Evolutionary conservation across 1,140 invertebrate genomes (phyloP).

Genomic region (Drosophila bocki): DNA sequence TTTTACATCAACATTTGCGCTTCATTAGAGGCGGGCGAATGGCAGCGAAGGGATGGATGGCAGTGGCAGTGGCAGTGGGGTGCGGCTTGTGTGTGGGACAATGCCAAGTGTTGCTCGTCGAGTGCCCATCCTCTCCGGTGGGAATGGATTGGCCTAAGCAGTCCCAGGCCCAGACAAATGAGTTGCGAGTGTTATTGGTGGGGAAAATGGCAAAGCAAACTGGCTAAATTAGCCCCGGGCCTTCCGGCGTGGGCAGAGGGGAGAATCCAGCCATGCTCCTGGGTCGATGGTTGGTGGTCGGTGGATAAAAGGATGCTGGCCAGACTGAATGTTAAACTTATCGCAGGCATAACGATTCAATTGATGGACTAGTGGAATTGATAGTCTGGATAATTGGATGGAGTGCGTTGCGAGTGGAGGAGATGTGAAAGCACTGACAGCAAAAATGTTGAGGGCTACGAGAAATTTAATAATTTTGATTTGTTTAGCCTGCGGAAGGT

Average conservation of each 20-base stretch:
- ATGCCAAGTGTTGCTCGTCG: constrained; percentile 54
- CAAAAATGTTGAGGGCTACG: neutral
- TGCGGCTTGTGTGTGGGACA: constrained; percentile 35
- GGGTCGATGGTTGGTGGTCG: neutral
- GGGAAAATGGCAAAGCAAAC: constrained; percentile 56
- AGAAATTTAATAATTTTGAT: neutral
- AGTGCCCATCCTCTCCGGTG: constrained; percentile 34
- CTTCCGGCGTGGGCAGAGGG: constrained; percentile 27
- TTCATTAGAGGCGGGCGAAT: constrained; percentile 68
- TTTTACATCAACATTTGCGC: constrained; percentile 82
- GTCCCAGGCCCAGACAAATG: constrained; percentile 48
- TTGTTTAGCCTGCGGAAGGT: neutral
- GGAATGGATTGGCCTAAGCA: constrained; percentile 50
- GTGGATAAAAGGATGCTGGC: constrained; percentile 39
- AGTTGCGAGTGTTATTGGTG: constrained; percentile 56
- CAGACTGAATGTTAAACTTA: constrained; percentile 52
- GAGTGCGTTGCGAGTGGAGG: constrained; percentile 8
- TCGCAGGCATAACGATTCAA: constrained; percentile 58
- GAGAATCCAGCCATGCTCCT: neutral
- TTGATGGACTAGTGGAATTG: constrained; percentile 46
- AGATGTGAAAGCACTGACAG: neutral
- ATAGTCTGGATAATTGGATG: constrained; percentile 51
- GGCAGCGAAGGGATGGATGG: constrained; percentile 10
- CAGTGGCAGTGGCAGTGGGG: constrained; percentile 4
- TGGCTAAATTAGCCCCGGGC: constrained; percentile 52